Evolutionary conservation across 1,140 invertebrate species (phyloP).

Genomic region (Eufriesea mexicana): DNA sequence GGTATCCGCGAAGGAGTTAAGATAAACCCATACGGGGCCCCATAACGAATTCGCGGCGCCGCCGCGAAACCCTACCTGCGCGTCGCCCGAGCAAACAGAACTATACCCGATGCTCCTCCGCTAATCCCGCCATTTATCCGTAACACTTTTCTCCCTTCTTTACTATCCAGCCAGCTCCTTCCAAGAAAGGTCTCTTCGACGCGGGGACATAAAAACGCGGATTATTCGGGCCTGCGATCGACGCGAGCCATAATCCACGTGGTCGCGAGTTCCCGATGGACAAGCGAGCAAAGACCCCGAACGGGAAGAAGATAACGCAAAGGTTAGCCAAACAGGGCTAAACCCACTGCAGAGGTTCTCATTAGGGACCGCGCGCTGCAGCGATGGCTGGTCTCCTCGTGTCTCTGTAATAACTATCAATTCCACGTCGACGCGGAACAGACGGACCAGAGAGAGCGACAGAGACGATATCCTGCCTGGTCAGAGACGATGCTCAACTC

Average conservation of each 20-base stretch:
- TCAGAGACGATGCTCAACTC: constrained; percentile 19
- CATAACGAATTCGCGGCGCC: too few relatives aligned
- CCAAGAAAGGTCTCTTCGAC: constrained; percentile 56
- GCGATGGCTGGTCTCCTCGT: too few relatives aligned
- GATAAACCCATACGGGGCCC: not conserved
- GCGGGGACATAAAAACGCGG: constrained; percentile 62
- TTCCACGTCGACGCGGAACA: constrained; percentile 29
- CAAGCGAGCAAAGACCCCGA: not conserved
- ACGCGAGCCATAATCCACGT: constrained; percentile 63
- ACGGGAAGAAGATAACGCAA: constrained; percentile 13
- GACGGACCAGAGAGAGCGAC: constrained; percentile 23
- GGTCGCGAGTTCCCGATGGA: constrained; percentile 36
- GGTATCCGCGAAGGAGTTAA: too few relatives aligned
- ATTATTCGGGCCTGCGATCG: constrained; percentile 62
- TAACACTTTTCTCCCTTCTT: constrained; percentile 63
- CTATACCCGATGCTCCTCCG: constrained; percentile 47
- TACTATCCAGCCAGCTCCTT: constrained; percentile 47
- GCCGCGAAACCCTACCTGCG: too few relatives aligned
- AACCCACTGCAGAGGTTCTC: constrained; percentile 64
- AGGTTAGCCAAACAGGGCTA: constrained; percentile 70
- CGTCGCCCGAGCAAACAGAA: constrained; percentile 11
- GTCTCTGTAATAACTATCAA: constrained; percentile 57
- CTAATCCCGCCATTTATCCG: constrained; percentile 64
- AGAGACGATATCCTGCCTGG: constrained; percentile 21
- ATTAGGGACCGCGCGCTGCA: constrained; percentile 15